Base-by-base conservation (phyloP, 2,888 invertebrate genomes). In the Galerucella calmariensis region DNA sequence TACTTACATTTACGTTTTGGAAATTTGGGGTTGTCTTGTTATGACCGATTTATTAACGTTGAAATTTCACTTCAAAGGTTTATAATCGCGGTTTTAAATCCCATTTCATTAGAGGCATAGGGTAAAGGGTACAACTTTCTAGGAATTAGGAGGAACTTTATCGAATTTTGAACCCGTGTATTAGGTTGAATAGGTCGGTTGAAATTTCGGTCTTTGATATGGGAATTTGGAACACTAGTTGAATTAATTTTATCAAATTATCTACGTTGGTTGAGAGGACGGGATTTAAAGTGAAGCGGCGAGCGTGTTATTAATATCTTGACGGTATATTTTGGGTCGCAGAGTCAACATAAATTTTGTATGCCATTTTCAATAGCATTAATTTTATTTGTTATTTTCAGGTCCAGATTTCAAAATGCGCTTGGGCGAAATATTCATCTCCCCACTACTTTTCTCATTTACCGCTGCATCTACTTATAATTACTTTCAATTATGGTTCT, bases 41-140 rank as follows among this genome's bases (percentile, higher is more conserved):
- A 69, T 46, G 44, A 61, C 48, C 35, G 61, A 69, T 69, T 69
- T 61, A 69, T 61, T 69, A 69, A 27, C 58, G 59, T 61, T 48
- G 59, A 61, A 69, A 24, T 48, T 27, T 27, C 61, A 69, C 61
- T 61, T 69, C 69, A 69, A 69, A 69, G 69, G 69, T 69, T 61
- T 27, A 69, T 69, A 69, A 69, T 69, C 68, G 58, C 9, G 8
- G 56, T 20, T 56, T 56, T 20, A 56, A 56, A 56, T 56, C 56
- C 56, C 56, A 20, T 56, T 56, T 56, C 20, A 56, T 16, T 16
- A 9, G 16, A 16, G 56, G 20, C 56, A n/a, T 16, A 56, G 56
- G 56, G 56, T 56, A 56, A 56, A 56, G 56, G 56, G 56, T 20
- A 56, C 56, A 56, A 61, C 61, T 62, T 62, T n/a, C 41, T 35